phyloP scores from a whole-genome alignment of 1,140 invertebrate genomes.

The Pteromalus puparum region DNA sequence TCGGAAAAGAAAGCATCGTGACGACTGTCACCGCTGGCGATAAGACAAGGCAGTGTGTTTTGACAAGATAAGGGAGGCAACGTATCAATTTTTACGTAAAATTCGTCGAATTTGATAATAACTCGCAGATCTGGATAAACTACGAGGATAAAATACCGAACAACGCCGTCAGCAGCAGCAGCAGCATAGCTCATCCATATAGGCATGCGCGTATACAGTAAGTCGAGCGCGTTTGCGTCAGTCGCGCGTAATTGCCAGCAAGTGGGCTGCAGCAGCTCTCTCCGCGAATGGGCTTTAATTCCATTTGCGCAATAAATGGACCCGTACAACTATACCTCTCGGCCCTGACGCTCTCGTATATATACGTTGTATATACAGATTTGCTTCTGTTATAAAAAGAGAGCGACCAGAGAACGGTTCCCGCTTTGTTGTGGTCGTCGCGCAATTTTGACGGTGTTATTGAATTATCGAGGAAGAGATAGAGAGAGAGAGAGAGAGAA shows the following conservation, averaged over 20 bases:
- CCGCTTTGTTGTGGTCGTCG: not conserved
- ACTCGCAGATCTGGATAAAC: not conserved
- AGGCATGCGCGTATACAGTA: constrained; percentile 4
- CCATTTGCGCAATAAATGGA: constrained; percentile 63
- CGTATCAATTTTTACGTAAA: not conserved
- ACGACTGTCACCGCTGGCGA: too few species aligned
- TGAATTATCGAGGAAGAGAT: not conserved
- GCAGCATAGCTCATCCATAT: not conserved
- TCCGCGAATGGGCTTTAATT: constrained; percentile 63
- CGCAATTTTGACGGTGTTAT: not conserved
- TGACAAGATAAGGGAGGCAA: too few species aligned
- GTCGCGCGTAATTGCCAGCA: constrained; percentile 62
- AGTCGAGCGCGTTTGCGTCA: constrained; percentile 53
- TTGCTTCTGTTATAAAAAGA: too few species aligned
- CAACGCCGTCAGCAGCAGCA: not conserved
- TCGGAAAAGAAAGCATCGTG: too few species aligned
- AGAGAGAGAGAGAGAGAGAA: too few species aligned
- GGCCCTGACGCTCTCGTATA: not conserved
- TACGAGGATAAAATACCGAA: not conserved
- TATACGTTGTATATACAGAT: too few species aligned
- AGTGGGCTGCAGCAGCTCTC: constrained; percentile 52
- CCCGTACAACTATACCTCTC: constrained; percentile 36
- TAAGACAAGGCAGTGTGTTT: too few species aligned
- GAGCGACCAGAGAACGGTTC: too few species aligned
- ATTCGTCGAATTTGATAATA: not conserved